A percentile compares a stretch with the other conserved stretches of the same genome.
These are phyloP conservation scores for Pachliopta kotzebuea DNA, from an alignment of 2,888 invertebrate species.

Conservation along the genomic window DNA sequence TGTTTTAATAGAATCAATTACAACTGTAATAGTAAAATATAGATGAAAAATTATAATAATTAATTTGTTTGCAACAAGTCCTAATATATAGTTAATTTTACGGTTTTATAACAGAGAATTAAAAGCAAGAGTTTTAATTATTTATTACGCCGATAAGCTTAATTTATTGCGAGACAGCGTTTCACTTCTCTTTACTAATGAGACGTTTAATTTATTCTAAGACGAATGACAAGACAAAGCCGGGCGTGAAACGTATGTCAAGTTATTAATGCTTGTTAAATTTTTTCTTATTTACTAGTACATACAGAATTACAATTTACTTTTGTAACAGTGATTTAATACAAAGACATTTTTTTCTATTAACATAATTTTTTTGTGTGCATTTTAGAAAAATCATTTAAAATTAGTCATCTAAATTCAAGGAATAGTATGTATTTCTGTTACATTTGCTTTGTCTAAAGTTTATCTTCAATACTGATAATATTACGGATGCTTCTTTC, in stretches of 20 bases:
- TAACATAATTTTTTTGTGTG: background rate
- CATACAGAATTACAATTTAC: background rate
- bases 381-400: background rate
- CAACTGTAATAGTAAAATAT: too few species aligned
- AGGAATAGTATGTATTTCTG: too few species aligned
- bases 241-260: background rate
- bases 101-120: background rate
- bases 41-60: too few species aligned
- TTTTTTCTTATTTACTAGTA: background rate
- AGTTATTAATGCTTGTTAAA: background rate
- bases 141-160: background rate
- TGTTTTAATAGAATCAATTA: too few species aligned
- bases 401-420: too few species aligned
- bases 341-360: background rate
- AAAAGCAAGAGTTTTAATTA: background rate
- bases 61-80: too few species aligned
- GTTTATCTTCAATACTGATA: too few species aligned
- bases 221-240: background rate
- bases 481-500: too few species aligned
- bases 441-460: too few species aligned
- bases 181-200: background rate
- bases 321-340: background rate
- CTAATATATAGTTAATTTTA: too few species aligned
- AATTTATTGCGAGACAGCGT: background rate
- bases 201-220: background rate